phyloP scores from a whole-genome alignment of 2,888 invertebrate species.

The Troglohyphantes excavatus region DNA sequence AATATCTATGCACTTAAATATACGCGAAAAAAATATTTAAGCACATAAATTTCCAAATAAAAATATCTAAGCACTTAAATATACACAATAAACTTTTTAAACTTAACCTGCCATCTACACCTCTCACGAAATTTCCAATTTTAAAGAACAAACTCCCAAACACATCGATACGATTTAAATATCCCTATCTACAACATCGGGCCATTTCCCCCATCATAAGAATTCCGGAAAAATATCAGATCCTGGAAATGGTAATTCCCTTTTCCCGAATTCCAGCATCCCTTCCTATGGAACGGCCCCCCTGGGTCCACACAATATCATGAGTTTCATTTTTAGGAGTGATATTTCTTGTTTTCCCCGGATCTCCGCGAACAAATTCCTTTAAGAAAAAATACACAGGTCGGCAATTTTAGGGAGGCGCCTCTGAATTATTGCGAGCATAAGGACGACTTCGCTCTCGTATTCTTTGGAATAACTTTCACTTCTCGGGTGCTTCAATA shows the following conservation, averaged over 20 bases:
- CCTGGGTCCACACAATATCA: conserved; percentile 53
- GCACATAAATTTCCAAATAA: too few relatives aligned
- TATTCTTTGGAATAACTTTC: conserved; percentile 51
- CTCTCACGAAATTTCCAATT: too few relatives aligned
- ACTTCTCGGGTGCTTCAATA: conserved; percentile 34
- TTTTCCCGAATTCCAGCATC: conserved; percentile 20
- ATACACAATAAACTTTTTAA: too few relatives aligned
- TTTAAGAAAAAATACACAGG: conserved; percentile 50
- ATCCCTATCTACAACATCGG: background rate
- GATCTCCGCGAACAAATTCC: conserved; percentile 22
- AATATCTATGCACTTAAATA: too few relatives aligned
- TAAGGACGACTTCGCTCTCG: conserved; percentile 33
- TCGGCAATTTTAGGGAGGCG: conserved; percentile 37
- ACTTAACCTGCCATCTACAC: too few relatives aligned
- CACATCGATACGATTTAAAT: background rate
- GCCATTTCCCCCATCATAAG: conserved; percentile 15
- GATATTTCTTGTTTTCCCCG: conserved; percentile 61
- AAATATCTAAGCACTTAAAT: too few relatives aligned
- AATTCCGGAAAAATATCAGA: conserved; percentile 39
- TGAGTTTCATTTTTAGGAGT: conserved; percentile 61
- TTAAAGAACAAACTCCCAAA: background rate
- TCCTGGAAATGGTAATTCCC: conserved; percentile 47
- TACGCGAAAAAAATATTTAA: too few relatives aligned
- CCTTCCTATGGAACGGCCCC: conserved; percentile 56
- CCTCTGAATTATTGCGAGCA: conserved; percentile 49